Conservation (phyloP, 53 echinoderm and acorn worm species). For the Echinometra lucunter region DNA sequence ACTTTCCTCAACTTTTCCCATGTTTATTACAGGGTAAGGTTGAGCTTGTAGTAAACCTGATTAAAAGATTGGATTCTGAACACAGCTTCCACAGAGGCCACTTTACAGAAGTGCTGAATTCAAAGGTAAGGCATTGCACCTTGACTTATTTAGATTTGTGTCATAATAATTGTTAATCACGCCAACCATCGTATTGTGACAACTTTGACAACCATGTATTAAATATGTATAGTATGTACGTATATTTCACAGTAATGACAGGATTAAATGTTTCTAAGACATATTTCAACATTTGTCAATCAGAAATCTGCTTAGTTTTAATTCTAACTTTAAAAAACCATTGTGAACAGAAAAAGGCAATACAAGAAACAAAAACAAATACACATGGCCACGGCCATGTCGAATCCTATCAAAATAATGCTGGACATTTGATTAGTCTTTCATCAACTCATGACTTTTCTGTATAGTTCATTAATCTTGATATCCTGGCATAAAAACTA, state of each 20-base stretch:
- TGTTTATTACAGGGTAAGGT: conserved; percentile 16
- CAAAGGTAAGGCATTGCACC: conserved; percentile 25
- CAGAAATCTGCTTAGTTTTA: no score
- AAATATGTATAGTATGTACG: not conserved
- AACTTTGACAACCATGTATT: not conserved
- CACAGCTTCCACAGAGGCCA: conserved; percentile 63
- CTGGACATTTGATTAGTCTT: not conserved
- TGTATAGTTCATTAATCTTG: not conserved
- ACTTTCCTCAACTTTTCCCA: not conserved
- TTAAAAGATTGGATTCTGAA: not conserved
- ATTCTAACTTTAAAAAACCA: no score
- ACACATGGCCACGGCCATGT: no score
- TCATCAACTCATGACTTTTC: not conserved
- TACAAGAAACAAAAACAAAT: no score
- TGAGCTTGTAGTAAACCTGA: conserved; percentile 19
- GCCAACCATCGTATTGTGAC: not conserved
- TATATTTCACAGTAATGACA: no score
- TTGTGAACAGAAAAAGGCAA: no score
- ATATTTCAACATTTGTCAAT: no score
- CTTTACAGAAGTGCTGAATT: conserved; percentile 41
- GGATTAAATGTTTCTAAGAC: no score
- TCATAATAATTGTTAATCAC: not conserved
- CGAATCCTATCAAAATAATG: no score
- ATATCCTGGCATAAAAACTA: not conserved
- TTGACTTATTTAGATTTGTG: not conserved